A percentile compares a stretch with the other conserved stretches of the same genome.
These are phyloP conservation scores for Resseliella maxima DNA, from an alignment of 2,888 invertebrate species.

Conservation along the genomic window DNA sequence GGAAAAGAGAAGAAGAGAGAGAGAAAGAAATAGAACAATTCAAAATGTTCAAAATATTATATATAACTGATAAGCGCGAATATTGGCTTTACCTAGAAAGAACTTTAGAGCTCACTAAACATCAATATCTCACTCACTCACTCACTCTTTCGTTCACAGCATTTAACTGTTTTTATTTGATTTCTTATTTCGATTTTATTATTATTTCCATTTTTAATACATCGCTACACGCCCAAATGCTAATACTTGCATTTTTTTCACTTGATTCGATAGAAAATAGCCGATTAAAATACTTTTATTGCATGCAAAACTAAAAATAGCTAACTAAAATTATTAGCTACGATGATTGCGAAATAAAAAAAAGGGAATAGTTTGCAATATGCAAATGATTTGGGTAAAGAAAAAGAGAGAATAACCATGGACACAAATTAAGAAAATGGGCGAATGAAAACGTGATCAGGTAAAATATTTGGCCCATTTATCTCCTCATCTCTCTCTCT, in stretches of 20 bases:
- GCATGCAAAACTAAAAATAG: neutral
- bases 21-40: too few species aligned
- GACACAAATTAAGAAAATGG: constrained; percentile 27
- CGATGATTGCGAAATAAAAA: neutral
- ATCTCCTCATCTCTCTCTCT: neutral
- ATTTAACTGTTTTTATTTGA: neutral
- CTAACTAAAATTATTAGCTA: neutral
- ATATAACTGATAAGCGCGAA: too few species aligned
- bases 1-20: too few species aligned
- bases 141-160: too few species aligned
- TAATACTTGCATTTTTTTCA: constrained; percentile 12
- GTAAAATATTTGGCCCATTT: constrained; percentile 30
- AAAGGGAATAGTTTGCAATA: constrained; percentile 2
- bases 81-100: too few species aligned
- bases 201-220: neutral
- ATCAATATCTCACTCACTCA: too few species aligned
- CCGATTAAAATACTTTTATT: neutral
- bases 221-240: neutral
- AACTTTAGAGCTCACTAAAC: too few species aligned
- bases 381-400: neutral
- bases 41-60: too few species aligned
- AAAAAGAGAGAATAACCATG: neutral
- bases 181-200: neutral
- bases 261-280: neutral
- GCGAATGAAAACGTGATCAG: constrained; percentile 14